phyloP scores from a whole-genome alignment of 2,797 vertebrate species.

The Micropoecilia bifurca region DNA sequence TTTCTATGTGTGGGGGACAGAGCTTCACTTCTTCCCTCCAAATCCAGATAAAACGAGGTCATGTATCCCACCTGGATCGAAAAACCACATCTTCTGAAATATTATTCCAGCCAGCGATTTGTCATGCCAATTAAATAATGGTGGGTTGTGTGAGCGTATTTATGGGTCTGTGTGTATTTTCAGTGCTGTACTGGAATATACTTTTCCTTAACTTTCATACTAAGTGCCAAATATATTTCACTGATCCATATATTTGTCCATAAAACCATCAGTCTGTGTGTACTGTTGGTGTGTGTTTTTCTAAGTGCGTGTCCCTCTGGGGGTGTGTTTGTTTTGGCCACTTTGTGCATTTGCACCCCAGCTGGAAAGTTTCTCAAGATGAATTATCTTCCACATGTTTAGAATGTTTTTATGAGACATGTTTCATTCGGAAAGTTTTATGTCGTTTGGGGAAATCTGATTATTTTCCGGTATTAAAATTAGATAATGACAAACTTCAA shows the following conservation, averaged over 20 bases:
- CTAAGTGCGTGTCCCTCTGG: slow-evolving; percentile 19
- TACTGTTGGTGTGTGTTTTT: slow-evolving; percentile 13
- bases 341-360: slow-evolving; percentile 28
- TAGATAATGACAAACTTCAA: neutral
- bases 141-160: neutral
- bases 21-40: neutral
- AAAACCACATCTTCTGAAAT: slow-evolving; percentile 20
- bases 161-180: slow-evolving; percentile 11
- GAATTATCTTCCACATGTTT: slow-evolving; percentile 36
- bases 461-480: neutral
- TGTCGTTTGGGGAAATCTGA: neutral
- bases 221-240: slow-evolving; percentile 36
- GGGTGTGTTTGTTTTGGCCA: slow-evolving; percentile 29
- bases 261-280: slow-evolving; percentile 26
- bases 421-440: neutral
- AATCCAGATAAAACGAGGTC: neutral
- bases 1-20: neutral
- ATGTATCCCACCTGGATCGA: neutral
- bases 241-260: slow-evolving; percentile 37
- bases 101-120: slow-evolving; percentile 34
- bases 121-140: slow-evolving; percentile 44
- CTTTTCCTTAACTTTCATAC: slow-evolving; percentile 43
- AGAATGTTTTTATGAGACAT: slow-evolving; percentile 43
- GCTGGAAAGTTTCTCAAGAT: slow-evolving; percentile 51
- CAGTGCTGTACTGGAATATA: slow-evolving; percentile 44